Percentiles rank a stretch among this genome's conserved stretches.
Evolutionary conservation across 1,140 invertebrate species (phyloP).

Genomic region (Phymorhynchus buccinoides): DNA sequence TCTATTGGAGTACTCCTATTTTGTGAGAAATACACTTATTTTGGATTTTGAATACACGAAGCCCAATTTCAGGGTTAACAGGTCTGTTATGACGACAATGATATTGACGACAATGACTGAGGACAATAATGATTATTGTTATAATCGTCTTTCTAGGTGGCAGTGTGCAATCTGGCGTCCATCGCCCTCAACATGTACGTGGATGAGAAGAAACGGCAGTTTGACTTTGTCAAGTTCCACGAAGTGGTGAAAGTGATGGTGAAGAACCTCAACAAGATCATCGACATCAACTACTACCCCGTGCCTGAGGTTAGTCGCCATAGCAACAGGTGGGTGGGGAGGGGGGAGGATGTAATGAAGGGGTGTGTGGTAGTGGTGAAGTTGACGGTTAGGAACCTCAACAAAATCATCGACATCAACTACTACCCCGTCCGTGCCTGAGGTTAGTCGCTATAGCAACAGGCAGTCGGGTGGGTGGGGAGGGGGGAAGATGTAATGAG

Average conservation of each 20-base stretch:
- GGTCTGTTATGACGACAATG: not conserved
- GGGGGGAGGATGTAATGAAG: no score
- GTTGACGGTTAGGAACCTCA: conserved; percentile 92
- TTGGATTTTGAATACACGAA: no score
- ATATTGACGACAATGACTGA: no score
- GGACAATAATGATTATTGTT: no score
- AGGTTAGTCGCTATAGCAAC: no score
- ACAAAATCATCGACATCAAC: conserved; percentile 98
- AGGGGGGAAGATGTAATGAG: no score
- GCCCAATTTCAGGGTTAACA: not conserved
- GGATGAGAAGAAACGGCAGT: conserved; percentile 77
- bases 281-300: conserved; percentile 98
- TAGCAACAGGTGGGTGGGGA: no score
- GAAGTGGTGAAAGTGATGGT: conserved; percentile 91
- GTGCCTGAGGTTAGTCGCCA: conserved; percentile 90
- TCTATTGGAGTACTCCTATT: no score
- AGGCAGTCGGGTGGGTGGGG: no score
- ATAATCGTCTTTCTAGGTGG: conserved; percentile 80
- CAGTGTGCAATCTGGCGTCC: conserved; percentile 98
- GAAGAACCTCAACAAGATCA: conserved; percentile 96
- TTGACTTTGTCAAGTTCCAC: conserved; percentile 92
- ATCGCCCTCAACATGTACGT: conserved; percentile 99
- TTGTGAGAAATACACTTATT: no score
- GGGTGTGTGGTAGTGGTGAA: no score
- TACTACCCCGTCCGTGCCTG: conserved; percentile 98